phyloP scores from a whole-genome alignment of 2,797 vertebrate species.

The Acrossocheilus fasciatus region DNA sequence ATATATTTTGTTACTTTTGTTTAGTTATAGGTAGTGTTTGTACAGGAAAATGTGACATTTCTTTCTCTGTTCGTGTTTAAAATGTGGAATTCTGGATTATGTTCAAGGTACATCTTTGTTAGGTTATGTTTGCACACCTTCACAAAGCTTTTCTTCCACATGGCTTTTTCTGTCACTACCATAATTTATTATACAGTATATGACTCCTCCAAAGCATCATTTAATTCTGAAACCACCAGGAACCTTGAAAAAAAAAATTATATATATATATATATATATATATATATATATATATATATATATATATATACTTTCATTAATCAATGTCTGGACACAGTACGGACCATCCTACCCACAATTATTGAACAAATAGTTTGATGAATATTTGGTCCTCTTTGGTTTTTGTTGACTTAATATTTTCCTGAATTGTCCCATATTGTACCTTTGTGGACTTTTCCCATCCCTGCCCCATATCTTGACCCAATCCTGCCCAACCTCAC shows the following conservation, averaged over 20 bases:
- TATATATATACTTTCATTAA: neutral
- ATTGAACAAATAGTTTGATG: neutral
- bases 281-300: no score
- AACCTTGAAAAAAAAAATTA: neutral
- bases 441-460: conserved; percentile 56
- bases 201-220: neutral
- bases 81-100: neutral
- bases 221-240: neutral
- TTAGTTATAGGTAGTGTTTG: neutral
- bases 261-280: no score
- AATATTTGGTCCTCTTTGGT: conserved; percentile 1
- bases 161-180: neutral
- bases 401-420: conserved; percentile 42
- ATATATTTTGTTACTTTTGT: neutral
- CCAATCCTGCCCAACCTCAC: conserved; percentile 56
- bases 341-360: neutral
- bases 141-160: neutral
- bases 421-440: conserved; percentile 55
- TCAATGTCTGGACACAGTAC: neutral
- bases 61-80: neutral
- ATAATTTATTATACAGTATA: neutral
- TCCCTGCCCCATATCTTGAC: conserved; percentile 59
- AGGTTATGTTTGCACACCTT: neutral
- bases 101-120: neutral
- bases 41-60: neutral